These are phyloP conservation scores for Halcyon chelicuti DNA, from an alignment of 2,797 vertebrate species.

Conservation along the genomic window DNA sequence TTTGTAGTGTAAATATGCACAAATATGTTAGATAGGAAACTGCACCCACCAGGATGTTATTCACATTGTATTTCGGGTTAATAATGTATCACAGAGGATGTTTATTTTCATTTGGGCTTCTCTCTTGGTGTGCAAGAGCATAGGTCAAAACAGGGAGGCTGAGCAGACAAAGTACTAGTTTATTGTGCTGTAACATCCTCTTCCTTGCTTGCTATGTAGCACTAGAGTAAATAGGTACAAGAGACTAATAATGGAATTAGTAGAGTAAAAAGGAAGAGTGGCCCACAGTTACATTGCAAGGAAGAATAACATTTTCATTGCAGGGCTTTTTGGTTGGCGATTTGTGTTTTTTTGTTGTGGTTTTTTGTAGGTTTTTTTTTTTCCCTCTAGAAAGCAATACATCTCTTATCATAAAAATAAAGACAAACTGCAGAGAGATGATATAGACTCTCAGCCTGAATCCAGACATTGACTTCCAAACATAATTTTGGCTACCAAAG, in stretches of 20 bases:
- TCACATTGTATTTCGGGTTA: background rate
- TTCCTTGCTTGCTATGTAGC: background rate
- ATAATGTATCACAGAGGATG: background rate
- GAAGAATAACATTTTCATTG: background rate
- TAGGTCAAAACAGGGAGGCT: background rate
- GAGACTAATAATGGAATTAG: background rate
- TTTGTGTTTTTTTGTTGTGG: background rate
- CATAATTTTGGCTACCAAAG: background rate
- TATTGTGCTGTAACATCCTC: too few relatives aligned
- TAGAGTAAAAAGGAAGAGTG: background rate
- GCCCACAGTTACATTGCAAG: background rate
- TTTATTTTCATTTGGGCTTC: background rate
- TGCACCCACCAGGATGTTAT: background rate
- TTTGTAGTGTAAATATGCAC: background rate
- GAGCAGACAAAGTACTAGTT: background rate
- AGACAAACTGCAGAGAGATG: background rate
- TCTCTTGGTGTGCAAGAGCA: background rate
- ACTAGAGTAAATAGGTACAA: background rate
- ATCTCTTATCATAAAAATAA: background rate
- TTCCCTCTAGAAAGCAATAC: background rate
- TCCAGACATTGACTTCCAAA: background rate
- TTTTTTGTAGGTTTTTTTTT: background rate
- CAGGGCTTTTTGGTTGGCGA: rapidly evolving
- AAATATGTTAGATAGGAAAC: background rate
- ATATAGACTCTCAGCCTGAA: background rate